These are phyloP conservation scores for Drosophila busckii DNA, from an alignment of 1,140 invertebrate genomes.

Conservation along the genomic window DNA sequence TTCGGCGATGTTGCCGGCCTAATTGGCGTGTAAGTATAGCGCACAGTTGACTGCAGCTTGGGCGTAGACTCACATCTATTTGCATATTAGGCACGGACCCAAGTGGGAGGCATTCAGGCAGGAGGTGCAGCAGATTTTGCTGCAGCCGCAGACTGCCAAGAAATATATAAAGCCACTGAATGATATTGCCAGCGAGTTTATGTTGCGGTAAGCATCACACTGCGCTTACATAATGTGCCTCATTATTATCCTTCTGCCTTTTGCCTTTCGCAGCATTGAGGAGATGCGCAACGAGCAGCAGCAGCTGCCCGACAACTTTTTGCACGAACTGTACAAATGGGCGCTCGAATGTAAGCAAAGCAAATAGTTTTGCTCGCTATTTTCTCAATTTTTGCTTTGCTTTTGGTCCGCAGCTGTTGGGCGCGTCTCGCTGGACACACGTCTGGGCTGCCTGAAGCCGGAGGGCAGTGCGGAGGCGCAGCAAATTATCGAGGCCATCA, in stretches of 20 bases:
- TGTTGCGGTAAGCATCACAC: constrained; percentile 82
- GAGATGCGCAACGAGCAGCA: constrained; percentile 83
- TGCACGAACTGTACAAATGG: constrained; percentile 92
- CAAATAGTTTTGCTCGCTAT: constrained; percentile 1
- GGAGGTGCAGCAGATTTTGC: constrained; percentile 90
- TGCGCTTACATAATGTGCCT: constrained; percentile 15
- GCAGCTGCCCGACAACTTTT: constrained; percentile 87
- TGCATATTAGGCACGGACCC: constrained; percentile 86
- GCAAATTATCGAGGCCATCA: constrained; percentile 87
- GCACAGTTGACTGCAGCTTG: constrained; percentile 21
- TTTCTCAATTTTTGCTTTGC: not conserved
- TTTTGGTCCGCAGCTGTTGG: constrained; percentile 83
- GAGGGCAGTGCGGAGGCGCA: constrained; percentile 84
- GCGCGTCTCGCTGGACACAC: constrained; percentile 87
- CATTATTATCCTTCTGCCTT: constrained; percentile 2
- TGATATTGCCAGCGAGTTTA: constrained; percentile 86
- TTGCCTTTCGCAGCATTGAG: constrained; percentile 82
- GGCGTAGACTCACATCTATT: not conserved
- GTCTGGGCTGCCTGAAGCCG: constrained; percentile 87
- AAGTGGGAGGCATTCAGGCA: constrained; percentile 90
- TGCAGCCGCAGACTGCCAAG: constrained; percentile 87
- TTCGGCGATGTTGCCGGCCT: constrained; percentile 86
- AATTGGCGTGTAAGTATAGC: constrained; percentile 87
- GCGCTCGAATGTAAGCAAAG: constrained; percentile 89
- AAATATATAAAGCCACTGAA: constrained; percentile 87